These are phyloP conservation scores for Globia sparganii DNA, from an alignment of 2,888 invertebrate genomes.

Conservation along the genomic window DNA sequence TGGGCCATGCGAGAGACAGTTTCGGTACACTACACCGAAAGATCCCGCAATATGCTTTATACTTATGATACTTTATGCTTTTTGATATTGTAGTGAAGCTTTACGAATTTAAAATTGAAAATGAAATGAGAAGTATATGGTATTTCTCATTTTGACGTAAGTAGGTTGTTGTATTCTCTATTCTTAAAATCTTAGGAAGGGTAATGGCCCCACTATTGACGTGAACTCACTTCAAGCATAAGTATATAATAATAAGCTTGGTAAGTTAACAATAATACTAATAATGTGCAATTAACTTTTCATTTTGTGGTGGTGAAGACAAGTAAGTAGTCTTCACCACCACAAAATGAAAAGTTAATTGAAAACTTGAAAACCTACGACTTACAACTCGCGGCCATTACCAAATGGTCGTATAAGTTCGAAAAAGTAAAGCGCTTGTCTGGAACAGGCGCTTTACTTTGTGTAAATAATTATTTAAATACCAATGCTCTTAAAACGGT, in stretches of 20 bases:
- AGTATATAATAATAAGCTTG: background rate
- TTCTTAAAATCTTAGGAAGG: background rate
- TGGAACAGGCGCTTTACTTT: no score
- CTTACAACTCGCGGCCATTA: no score
- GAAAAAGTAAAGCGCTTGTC: no score
- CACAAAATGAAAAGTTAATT: no score
- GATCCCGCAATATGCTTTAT: conserved; percentile 49
- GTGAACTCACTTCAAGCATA: background rate
- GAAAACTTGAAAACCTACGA: no score
- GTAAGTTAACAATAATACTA: background rate
- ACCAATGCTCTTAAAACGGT: no score
- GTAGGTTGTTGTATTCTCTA: background rate
- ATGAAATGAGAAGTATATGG: conserved; percentile 23
- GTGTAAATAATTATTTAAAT: no score
- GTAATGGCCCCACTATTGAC: background rate
- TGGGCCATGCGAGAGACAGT: conserved; percentile 41
- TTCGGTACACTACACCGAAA: conserved; percentile 42
- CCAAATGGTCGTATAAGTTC: no score
- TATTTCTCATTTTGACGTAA: conserved; percentile 18
- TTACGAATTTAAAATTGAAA: conserved; percentile 43
- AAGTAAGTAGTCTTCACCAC: no score
- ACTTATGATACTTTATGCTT: conserved; percentile 44
- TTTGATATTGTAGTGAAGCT: conserved; percentile 50
- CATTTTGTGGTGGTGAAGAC: background rate
- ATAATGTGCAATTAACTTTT: background rate